Evolutionary conservation across 2,113 vertebrate species (phyloP), one percentile per base, ranked within the genome.

Genomic region (Tinamus guttatus): DNA sequence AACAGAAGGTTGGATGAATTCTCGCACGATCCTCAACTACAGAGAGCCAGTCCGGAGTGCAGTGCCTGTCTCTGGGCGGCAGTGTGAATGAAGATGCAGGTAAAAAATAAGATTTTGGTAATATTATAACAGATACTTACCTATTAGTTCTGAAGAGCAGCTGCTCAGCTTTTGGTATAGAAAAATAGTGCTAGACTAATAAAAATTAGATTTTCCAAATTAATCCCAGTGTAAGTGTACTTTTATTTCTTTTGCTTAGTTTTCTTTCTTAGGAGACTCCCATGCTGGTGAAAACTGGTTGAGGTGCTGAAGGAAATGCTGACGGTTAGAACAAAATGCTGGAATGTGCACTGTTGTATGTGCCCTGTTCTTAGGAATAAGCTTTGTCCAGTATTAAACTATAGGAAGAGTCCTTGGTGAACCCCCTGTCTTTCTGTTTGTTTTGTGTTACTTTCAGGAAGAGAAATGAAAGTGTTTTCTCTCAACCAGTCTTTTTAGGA

Each of bases 401-500:
- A 24, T 28, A 90, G 80, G 32, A 68, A 80, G 64, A 68, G 22
- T 81, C 28, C n/a, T 81, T 52, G 68, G 8, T 54, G 64, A 84
- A 11, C 34, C 63, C 80, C 32, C 58, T 32, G 40, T 62, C 43
- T 85, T 54, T 94, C 34, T 90, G 40, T 73, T 27, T 54, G 40
- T 86, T 65, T 70, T 65, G 28, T 68, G 15, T 49, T 85, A 62
- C 87, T 91, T 91, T 94, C 24, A 7, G 65, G 54, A 87, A 70
- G 34, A 84, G 62, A 89, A 58, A 80, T 17, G 52, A 87, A 87
- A 89, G 77, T 12, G 7, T 56, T 92, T 92, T 86, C 51, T 89
- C 73, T 52, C 38, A 21, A 84, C 52, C 78, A 91, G 65, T 92
- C 89, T 43, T 79, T 11, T 94, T 94, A 87, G 40, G 81, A 81